A percentile compares a stretch with the other conserved stretches of the same genome.
These are phyloP conservation scores for Casuarius casuarius DNA, from an alignment of 2,113 vertebrate genomes.

Conservation along the genomic window DNA sequence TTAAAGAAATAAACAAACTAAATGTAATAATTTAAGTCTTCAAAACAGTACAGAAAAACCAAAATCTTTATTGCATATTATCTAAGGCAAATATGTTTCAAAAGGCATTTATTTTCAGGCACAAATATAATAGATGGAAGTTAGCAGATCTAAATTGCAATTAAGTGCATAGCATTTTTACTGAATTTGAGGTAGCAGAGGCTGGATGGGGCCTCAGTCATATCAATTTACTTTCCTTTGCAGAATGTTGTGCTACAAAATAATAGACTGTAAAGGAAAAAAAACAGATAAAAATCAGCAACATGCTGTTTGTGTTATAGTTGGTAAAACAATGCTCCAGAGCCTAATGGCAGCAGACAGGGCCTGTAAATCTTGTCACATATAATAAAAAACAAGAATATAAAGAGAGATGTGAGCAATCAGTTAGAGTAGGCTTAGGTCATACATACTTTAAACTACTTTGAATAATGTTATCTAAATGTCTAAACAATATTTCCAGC, in stretches of 20 bases:
- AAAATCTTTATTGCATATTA: not conserved
- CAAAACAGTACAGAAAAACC: not conserved
- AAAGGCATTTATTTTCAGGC: not conserved
- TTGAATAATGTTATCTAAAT: not conserved
- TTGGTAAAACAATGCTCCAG: not conserved
- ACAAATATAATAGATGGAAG: not conserved
- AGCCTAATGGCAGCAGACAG: not conserved
- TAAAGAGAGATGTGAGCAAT: not conserved
- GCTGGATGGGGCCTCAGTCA: not conserved
- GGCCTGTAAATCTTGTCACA: constrained; percentile 21
- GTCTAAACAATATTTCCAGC: not conserved
- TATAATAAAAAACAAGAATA: constrained; percentile 6
- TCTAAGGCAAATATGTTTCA: not conserved
- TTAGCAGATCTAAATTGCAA: not conserved
- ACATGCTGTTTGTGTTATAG: not conserved
- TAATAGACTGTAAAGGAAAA: not conserved
- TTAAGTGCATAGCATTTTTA: not conserved
- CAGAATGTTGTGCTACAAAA: not conserved
- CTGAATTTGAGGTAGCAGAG: not conserved
- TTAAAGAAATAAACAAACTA: not conserved
- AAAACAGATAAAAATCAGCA: constrained; percentile 8
- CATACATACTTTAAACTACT: not conserved
- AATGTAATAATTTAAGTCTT: not conserved
- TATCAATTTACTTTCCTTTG: not conserved
- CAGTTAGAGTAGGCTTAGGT: not conserved